Percentiles rank a stretch among this genome's conserved stretches.
Conservation (phyloP, 2,888 invertebrate species). For the Protonemura montana region DNA sequence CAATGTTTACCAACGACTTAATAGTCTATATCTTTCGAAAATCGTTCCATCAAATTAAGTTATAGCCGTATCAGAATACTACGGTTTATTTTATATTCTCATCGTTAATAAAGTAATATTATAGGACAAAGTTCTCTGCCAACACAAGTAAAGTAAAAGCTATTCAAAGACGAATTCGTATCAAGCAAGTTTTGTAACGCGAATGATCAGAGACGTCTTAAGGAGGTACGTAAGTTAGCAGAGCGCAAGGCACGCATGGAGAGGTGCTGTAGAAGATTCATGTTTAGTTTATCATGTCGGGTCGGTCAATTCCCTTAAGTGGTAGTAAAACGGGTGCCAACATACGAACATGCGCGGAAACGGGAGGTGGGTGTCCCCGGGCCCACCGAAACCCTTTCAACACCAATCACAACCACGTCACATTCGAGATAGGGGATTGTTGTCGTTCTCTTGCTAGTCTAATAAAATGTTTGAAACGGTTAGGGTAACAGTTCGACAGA, state of each 20-base stretch:
- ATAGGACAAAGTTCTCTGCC: background rate
- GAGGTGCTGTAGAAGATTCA: background rate
- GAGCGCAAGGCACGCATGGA: background rate
- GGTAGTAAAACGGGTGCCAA: background rate
- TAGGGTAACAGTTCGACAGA: too few relatives aligned
- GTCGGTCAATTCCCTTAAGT: constrained; percentile 30
- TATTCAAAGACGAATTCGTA: background rate
- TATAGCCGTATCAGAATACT: background rate
- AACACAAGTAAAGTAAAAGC: background rate
- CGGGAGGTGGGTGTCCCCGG: background rate
- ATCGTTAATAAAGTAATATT: background rate
- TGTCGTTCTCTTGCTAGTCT: background rate
- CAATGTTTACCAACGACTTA: background rate
- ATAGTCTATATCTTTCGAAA: background rate
- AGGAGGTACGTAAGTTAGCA: background rate
- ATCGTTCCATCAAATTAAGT: background rate
- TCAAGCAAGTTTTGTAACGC: background rate
- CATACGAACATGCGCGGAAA: background rate
- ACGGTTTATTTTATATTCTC: background rate
- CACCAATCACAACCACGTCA: background rate
- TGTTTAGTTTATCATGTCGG: constrained; percentile 16
- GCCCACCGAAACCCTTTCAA: background rate
- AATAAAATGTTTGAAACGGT: background rate
- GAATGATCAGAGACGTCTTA: background rate
- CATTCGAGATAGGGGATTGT: background rate